These are phyloP conservation scores for Choreutis nemorana DNA, from an alignment of 2,888 invertebrate genomes.

Conservation along the genomic window DNA sequence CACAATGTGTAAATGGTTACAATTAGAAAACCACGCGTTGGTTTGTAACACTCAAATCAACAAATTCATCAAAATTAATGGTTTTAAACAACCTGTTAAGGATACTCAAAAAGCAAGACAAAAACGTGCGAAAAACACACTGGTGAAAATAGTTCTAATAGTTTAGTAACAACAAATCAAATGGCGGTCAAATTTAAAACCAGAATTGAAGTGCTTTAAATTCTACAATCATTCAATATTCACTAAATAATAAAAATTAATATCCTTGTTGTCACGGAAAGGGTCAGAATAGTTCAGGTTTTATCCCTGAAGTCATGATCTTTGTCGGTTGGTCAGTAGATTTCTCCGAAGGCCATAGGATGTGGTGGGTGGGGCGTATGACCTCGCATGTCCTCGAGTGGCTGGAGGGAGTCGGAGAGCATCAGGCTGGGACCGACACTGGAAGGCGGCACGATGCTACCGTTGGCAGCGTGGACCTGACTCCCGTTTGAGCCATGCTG, in stretches of 20 bases:
- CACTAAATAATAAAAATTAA: conserved; percentile 1
- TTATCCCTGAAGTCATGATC: conserved; percentile 1
- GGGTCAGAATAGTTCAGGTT: neutral
- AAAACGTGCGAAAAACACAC: too few species aligned
- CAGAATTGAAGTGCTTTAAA: neutral
- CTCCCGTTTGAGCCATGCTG: conserved; percentile 23
- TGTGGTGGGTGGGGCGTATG: conserved; percentile 38
- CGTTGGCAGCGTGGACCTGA: conserved; percentile 25
- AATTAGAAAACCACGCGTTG: too few species aligned
- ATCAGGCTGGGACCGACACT: conserved; percentile 26
- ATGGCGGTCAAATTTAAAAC: conserved; percentile 1
- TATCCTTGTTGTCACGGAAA: too few species aligned
- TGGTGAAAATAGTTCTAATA: conserved; percentile 1
- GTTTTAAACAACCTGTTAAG: too few species aligned
- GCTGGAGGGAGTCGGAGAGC: conserved; percentile 33
- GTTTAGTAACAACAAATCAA: conserved; percentile 6
- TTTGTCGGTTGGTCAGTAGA: conserved; percentile 33
- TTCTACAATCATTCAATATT: conserved; percentile 4
- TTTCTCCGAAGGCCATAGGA: conserved; percentile 40
- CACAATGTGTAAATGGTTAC: too few species aligned
- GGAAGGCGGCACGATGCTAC: conserved; percentile 22
- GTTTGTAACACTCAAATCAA: too few species aligned
- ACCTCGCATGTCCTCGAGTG: conserved; percentile 44
- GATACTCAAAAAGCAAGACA: too few species aligned
- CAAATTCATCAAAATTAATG: too few species aligned